Conservation (phyloP, 2,888 invertebrate species). For the Thecophora atra region DNA sequence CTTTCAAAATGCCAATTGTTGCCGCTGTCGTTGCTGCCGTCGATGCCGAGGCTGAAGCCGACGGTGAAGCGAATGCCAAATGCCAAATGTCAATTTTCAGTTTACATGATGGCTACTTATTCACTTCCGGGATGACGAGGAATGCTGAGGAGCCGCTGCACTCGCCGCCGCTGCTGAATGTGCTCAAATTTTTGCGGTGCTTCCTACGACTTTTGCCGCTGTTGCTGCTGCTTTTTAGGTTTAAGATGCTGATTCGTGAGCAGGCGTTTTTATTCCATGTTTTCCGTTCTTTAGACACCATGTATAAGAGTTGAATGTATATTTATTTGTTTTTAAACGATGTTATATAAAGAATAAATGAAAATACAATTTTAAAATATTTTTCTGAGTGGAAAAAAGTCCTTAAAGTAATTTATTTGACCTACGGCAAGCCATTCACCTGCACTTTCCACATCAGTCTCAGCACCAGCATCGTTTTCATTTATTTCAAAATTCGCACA, state of each 20-base stretch:
- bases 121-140: constrained; percentile 47
- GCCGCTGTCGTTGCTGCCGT: constrained; percentile 6
- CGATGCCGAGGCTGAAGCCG: constrained; percentile 9
- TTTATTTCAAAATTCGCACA: constrained; percentile 29
- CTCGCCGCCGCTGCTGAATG: neutral
- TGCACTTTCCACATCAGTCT: too few species aligned
- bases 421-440: too few species aligned
- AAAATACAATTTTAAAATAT: too few species aligned
- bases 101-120: constrained; percentile 48
- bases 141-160: constrained; percentile 40
- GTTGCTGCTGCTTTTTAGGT: neutral
- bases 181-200: neutral
- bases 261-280: too few species aligned
- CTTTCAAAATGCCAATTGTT: constrained; percentile 19
- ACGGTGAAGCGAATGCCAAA: constrained; percentile 44
- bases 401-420: too few species aligned
- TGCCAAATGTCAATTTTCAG: constrained; percentile 48
- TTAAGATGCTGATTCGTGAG: neutral
- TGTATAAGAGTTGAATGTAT: too few species aligned
- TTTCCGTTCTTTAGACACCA: too few species aligned
- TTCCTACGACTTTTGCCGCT: neutral
- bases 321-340: too few species aligned
- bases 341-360: too few species aligned
- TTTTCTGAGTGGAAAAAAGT: too few species aligned
- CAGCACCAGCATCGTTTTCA: constrained; percentile 7